Conservation (phyloP, 2,888 invertebrate species). For the Choreutis nemorana region DNA sequence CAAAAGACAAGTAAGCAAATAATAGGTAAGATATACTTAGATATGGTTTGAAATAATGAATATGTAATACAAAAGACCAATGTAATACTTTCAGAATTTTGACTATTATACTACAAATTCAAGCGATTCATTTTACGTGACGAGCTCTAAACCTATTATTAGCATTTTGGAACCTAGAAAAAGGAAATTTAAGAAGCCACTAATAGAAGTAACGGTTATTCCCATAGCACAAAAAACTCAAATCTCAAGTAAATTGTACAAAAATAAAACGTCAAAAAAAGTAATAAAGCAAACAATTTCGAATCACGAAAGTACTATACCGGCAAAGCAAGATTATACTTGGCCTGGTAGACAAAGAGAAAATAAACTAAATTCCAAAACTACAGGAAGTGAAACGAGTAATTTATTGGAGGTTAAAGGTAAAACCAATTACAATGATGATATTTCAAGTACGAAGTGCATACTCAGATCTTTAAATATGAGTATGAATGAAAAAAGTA, state of each 20-base stretch:
- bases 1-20: conserved; percentile 18
- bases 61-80: too few species aligned
- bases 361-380: conserved; percentile 33
- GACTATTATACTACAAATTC: too few species aligned
- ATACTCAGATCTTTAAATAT: conserved; percentile 33
- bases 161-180: too few species aligned
- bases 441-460: conserved; percentile 17
- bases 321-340: conserved; percentile 27
- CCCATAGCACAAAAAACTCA: conserved; percentile 22
- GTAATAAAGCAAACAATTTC: too few species aligned
- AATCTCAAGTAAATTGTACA: conserved; percentile 9
- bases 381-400: conserved; percentile 35
- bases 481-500: conserved; percentile 29
- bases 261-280: neutral
- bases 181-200: conserved; percentile 25
- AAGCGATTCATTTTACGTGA: too few species aligned
- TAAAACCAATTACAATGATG: conserved; percentile 17
- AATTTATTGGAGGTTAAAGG: too few species aligned
- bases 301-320: conserved; percentile 26
- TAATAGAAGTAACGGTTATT: conserved; percentile 36
- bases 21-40: conserved; percentile 12
- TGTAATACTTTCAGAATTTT: too few species aligned
- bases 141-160: too few species aligned
- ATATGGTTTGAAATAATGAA: too few species aligned
- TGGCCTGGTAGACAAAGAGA: conserved; percentile 24